Evolutionary conservation across 2,888 invertebrate genomes (phyloP), one percentile per base, ranked within the genome.

Genomic region (Protodeltote pygarga): DNA sequence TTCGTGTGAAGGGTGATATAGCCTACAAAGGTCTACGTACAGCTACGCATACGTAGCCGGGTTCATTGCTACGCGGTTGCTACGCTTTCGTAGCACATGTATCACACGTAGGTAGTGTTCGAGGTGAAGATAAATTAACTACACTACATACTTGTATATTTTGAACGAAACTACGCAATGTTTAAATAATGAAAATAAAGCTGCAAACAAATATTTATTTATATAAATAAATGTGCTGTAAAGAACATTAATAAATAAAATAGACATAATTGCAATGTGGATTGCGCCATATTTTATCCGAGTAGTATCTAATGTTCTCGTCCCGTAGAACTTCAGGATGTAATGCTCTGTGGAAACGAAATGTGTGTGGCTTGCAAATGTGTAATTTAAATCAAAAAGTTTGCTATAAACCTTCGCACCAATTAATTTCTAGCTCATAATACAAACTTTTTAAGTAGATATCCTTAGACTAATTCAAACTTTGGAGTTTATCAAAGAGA

Each of bases 401-500:
- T 58, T 24, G 28, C 51, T 59, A 59, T 68, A 69, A 73, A 60
- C 65, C 47, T 48, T 49, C 34, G 19, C 47, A 45, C 60, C 61
- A 70, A 75, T 74, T 74, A 73, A 73, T 68, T 67, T 55, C 38
- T 47, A 61, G 59, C 52, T 25, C 54, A 61, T 66, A 65, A 71
- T 69, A 61, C 61, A 54, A 60, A 60, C 49, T 46, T 44, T 49
- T 31, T 33, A 57, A 65, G 53, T 66, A n/a, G n/a, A n/a, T n/a
- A 62, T 49, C 66, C 59, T 35, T 45, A 66, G 74, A 78, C 71
- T 77, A 76, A 81, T 81, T 75, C 71, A 65, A 71, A 69, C 67
- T 73, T 70, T 33, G 53, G 66, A 75, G 74, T 77, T 81, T 81
- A 76, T 78, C 74, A 77, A 68, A 62, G 65, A 74, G 76, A 80